Percentiles rank a stretch among this genome's conserved stretches.
phyloP scores from a whole-genome alignment of 2,113 vertebrate genomes.

The Myiopsitta monachus region DNA sequence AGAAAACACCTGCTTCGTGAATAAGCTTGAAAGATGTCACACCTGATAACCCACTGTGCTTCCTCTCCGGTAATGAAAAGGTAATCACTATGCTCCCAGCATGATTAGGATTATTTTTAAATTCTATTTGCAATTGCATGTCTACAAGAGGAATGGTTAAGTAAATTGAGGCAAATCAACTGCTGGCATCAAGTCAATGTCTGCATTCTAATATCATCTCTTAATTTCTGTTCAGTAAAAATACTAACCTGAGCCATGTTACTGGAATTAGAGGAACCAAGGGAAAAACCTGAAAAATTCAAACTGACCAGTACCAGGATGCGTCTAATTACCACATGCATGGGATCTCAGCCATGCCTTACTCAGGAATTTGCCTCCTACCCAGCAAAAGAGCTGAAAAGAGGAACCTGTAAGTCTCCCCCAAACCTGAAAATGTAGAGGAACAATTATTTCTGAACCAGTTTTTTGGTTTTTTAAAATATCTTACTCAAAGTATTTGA shows the following conservation, averaged over 20 bases:
- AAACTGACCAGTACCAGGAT: not conserved
- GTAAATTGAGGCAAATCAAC: not conserved
- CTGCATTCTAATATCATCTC: not conserved
- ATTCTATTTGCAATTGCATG: not conserved
- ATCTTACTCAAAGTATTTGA: not conserved
- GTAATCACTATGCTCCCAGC: not conserved
- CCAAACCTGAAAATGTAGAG: not conserved
- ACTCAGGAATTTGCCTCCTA: not conserved
- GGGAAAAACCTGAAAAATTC: not conserved
- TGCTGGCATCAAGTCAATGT: not conserved
- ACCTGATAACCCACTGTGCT: not conserved
- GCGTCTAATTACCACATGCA: not conserved
- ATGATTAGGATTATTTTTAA: conserved; percentile 1
- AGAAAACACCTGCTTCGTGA: not conserved
- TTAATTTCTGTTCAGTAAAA: not conserved
- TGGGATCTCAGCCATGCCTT: not conserved
- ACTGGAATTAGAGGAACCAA: not conserved
- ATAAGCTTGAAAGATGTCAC: not conserved
- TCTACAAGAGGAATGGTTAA: not conserved
- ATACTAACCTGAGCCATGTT: not conserved
- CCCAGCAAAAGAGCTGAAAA: not conserved
- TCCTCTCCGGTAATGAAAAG: not conserved
- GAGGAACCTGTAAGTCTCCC: not conserved
- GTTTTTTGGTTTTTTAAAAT: not conserved
- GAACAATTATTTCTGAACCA: not conserved